Evolutionary conservation across 2,113 vertebrate species (phyloP).

Genomic region (Thunnus maccoyii): DNA sequence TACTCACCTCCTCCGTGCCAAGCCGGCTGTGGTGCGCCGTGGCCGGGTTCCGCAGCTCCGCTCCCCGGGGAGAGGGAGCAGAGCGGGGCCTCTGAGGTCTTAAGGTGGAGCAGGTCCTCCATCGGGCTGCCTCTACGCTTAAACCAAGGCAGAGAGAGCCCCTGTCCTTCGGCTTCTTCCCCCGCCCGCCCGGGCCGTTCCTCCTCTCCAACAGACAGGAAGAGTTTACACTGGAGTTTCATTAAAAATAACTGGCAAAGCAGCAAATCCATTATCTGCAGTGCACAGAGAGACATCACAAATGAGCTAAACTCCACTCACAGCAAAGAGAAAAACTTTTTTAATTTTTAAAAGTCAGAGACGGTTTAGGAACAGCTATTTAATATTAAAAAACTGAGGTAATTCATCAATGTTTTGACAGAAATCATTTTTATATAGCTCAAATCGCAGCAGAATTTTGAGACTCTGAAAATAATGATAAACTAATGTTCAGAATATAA

Average conservation of each 20-base stretch:
- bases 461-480: not conserved
- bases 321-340: not conserved
- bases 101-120: slow-evolving; percentile 74
- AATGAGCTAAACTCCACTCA: not conserved
- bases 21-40: slow-evolving; percentile 63
- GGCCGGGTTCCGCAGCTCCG: slow-evolving; percentile 62
- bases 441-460: not conserved
- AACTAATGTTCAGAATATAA: not conserved
- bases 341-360: not conserved
- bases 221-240: slow-evolving; percentile 44
- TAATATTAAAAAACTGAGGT: not conserved
- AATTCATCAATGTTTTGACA: too few relatives aligned
- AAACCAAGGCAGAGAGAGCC: slow-evolving; percentile 16
- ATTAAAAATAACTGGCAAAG: slow-evolving; percentile 37
- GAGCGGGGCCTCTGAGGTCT: slow-evolving; percentile 71
- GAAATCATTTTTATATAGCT: too few relatives aligned
- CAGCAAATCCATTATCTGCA: not conserved
- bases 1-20: slow-evolving; percentile 61
- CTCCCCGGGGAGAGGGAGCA: slow-evolving; percentile 53
- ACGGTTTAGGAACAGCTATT: not conserved
- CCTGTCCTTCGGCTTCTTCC: slow-evolving; percentile 36
- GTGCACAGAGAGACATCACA: not conserved
- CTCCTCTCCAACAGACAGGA: slow-evolving; percentile 27
- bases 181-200: slow-evolving; percentile 24
- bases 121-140: not conserved